Percentiles rank a stretch among this genome's conserved stretches.
Evolutionary conservation across 2,113 vertebrate species (phyloP).

Genomic region (Uropsilus gracilis): DNA sequence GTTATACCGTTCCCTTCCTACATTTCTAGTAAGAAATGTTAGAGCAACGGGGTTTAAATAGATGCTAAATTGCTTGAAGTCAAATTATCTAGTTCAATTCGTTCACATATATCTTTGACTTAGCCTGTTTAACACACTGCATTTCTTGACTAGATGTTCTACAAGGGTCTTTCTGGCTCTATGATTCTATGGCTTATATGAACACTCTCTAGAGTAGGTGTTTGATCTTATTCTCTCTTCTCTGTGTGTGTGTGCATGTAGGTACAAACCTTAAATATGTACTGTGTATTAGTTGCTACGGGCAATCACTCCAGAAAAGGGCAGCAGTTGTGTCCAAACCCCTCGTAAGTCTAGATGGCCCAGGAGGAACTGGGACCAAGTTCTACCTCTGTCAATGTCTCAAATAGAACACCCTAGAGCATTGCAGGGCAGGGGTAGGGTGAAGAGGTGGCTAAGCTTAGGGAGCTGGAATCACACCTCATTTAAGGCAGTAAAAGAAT

Average conservation of each 20-base stretch:
- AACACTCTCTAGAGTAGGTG: neutral
- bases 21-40: neutral
- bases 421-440: accelerated
- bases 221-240: neutral
- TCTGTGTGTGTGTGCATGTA: neutral
- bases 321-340: neutral
- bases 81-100: neutral
- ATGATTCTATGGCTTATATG: neutral
- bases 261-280: neutral
- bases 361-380: neutral
- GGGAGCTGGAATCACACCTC: neutral
- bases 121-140: neutral
- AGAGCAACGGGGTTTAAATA: neutral
- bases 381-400: neutral
- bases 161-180: neutral
- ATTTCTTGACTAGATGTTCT: neutral
- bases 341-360: neutral
- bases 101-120: neutral
- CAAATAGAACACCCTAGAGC: neutral
- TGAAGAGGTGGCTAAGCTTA: neutral
- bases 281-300: neutral
- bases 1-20: neutral
- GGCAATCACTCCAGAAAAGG: neutral
- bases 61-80: neutral
- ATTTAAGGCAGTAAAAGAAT: neutral